Base-by-base conservation (phyloP, 1,140 invertebrate species). In the Panonychus citri region DNA sequence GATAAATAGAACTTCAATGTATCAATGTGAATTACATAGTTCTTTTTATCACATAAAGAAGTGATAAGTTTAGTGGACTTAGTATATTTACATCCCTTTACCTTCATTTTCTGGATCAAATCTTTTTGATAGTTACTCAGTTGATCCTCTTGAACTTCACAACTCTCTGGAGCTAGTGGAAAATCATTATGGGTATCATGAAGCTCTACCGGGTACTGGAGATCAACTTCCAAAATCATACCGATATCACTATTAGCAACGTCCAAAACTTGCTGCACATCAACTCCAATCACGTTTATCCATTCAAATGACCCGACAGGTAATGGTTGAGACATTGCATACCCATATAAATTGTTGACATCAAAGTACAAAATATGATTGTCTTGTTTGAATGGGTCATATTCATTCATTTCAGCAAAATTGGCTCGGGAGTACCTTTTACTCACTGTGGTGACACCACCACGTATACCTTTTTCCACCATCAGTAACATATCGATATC, bases 1-100 rank as follows among this genome's bases (percentile, higher is more conserved):
- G 66, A 52, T 27, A 74, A 19, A 60, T 66, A 71, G 63, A 72
- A 70, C 65, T 74, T 64, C 34, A 75, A 66, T 63, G 69, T 71
- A 57, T 61, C 55, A 65, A 73, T 72, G 64, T 75, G 74, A 40
- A 75, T 66, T 40, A 70, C 61, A 66, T 74, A 75, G 27, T 69
- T 70, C 56, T 62, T 59, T 39, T 60, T 62, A 55, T 57, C 21
- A n/a, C 39, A 1, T 34, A 61, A 55, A 60, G 37, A 53, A 1
- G 37, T 50, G 8, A 49, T 13, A 27, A 62, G 7, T n/a, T 17
- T 5, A 43, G 42, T 5, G 30, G 30, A 34, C n/a, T n/a, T n/a
- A 34, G 30, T 34, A 34, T 34, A 34, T 7, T 34, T 34, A 7
- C 5, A 34, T 7, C 12, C 30, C 5, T 1, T 43, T 21, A 12